These are phyloP conservation scores for Drosophila nasuta DNA, from an alignment of 1,140 invertebrate species.

Conservation along the genomic window DNA sequence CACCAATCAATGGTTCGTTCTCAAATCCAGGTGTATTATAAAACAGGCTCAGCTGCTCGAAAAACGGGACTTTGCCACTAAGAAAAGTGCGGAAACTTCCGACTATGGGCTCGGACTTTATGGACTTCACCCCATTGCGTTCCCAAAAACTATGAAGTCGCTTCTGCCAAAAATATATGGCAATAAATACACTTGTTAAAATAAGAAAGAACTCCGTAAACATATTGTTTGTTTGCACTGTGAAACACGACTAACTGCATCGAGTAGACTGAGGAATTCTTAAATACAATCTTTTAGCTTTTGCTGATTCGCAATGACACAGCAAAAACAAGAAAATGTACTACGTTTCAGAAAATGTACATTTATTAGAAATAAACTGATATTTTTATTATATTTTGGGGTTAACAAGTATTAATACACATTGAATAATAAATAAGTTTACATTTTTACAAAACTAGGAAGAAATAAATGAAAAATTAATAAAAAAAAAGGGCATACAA, in stretches of 20 bases:
- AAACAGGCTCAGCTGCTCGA: slow-evolving; percentile 39
- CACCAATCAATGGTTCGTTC: slow-evolving; percentile 71
- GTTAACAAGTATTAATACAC: too few species aligned
- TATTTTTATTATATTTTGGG: too few species aligned
- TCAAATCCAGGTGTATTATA: slow-evolving; percentile 52
- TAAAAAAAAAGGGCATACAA: too few species aligned
- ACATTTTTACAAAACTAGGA: too few species aligned
- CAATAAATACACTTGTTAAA: slow-evolving; percentile 31
- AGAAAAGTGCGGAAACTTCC: slow-evolving; percentile 68
- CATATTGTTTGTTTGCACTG: slow-evolving; percentile 33
- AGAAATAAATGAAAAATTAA: too few species aligned
- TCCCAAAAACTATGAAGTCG: slow-evolving; percentile 78
- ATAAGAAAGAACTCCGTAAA: slow-evolving; percentile 39
- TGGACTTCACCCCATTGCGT: slow-evolving; percentile 77
- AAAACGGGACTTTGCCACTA: slow-evolving; percentile 25
- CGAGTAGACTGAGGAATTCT: not conserved
- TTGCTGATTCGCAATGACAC: too few species aligned
- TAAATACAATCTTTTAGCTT: not conserved
- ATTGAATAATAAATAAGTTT: too few species aligned
- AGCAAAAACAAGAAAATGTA: too few species aligned
- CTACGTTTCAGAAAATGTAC: too few species aligned
- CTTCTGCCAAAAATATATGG: slow-evolving; percentile 54
- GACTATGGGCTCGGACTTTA: slow-evolving; percentile 68
- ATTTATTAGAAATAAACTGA: too few species aligned
- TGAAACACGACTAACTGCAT: slow-evolving; percentile 1